These are phyloP conservation scores for Crotalus helleri DNA, from an alignment of 2,113 vertebrate species.

Conservation along the genomic window DNA sequence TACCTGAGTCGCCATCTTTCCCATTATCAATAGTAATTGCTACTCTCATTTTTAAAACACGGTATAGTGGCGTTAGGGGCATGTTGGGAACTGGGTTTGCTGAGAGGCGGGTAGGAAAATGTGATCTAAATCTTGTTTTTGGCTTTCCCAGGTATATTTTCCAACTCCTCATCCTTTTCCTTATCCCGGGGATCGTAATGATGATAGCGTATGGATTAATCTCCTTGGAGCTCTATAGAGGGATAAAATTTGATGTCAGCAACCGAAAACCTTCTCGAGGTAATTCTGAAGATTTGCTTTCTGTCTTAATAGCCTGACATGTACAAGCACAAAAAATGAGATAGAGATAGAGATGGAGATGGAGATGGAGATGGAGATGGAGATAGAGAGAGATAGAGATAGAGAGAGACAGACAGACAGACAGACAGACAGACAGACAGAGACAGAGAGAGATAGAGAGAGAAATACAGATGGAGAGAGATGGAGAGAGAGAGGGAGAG, in stretches of 20 bases:
- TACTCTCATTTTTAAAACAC: background rate
- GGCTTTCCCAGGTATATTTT: slow-evolving; percentile 83
- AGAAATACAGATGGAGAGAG: too few species aligned
- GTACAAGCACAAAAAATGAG: background rate
- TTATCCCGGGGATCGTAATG: slow-evolving; percentile 94
- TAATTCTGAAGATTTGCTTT: slow-evolving; percentile 57
- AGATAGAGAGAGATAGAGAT: too few species aligned
- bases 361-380: too few species aligned
- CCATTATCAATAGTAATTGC: background rate
- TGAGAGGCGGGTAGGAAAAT: background rate
- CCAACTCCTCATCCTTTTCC: slow-evolving; percentile 88
- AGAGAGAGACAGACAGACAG: too few species aligned
- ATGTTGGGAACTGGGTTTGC: background rate
- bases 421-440: too few species aligned
- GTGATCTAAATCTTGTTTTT: slow-evolving; percentile 26
- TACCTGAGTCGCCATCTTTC: background rate
- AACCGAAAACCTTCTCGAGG: slow-evolving; percentile 82
- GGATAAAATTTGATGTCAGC: slow-evolving; percentile 86
- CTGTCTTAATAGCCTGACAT: background rate
- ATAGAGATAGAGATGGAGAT: background rate
- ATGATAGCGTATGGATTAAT: slow-evolving; percentile 91
- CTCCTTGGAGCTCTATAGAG: slow-evolving; percentile 91
- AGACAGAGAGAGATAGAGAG: too few species aligned
- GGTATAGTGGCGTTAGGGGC: background rate
- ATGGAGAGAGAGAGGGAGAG: too few species aligned